phyloP scores from a whole-genome alignment of 2,888 invertebrate species.

The Stomorhina lunata region DNA sequence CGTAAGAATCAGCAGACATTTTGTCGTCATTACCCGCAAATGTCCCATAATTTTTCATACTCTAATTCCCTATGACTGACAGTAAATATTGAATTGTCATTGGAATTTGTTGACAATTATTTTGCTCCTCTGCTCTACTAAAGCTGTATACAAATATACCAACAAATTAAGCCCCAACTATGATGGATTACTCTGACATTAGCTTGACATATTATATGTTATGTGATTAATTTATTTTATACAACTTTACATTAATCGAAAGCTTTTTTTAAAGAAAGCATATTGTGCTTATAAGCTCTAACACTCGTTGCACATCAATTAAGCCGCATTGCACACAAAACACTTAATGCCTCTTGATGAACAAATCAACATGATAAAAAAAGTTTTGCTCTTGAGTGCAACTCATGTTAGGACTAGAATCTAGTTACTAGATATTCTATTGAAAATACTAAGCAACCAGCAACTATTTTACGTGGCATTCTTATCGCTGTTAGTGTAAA shows the following conservation, averaged over 20 bases:
- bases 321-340: constrained; percentile 72
- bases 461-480: constrained; percentile 22
- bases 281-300: background rate
- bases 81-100: constrained; percentile 43
- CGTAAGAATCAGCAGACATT: constrained; percentile 33
- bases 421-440: background rate
- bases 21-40: constrained; percentile 37
- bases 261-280: background rate
- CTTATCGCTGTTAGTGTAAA: constrained; percentile 18
- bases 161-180: constrained; percentile 9
- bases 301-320: constrained; percentile 69
- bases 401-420: no score
- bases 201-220: constrained; percentile 49
- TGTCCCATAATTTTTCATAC: background rate
- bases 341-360: constrained; percentile 78
- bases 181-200: constrained; percentile 59
- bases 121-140: background rate
- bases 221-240: constrained; percentile 13
- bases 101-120: constrained; percentile 24
- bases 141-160: constrained; percentile 27
- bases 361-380: constrained; percentile 72
- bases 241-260: background rate
- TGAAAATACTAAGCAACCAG: background rate
- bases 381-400: constrained; percentile 16
- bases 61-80: background rate